Base-by-base conservation (phyloP, 2,113 vertebrate genomes). In the Xenopus laevis region DNA sequence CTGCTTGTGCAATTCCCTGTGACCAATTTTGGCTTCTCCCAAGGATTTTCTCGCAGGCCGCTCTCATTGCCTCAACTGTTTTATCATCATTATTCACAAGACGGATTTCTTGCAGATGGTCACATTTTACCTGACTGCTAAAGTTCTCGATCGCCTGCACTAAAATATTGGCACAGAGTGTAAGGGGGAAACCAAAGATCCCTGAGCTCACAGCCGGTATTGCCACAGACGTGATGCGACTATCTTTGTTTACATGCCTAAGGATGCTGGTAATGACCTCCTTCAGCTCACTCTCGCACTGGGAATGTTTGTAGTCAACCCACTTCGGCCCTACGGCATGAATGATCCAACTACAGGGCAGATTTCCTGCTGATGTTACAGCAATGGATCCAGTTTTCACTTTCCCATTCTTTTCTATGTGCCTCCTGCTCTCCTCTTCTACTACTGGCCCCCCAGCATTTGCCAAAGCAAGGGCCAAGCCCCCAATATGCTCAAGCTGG, bases 191-290 rank as follows among this genome's bases (percentile, higher is more conserved):
- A 53, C 79, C 73, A 78, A 89, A 97, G 78, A 94, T 0, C 9
- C 95, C 95, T 15, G 95, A 97, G 83, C 96, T 96, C 71, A 98
- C 62, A 13, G 95, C 95, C 77, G 96, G 96, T 77, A 98, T 94
- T 65, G 95, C 95, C 79, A 98, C 87, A 62, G 90, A 89, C 0
- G 20, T 21, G 44, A 83, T 80, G 50, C 10, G 0, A 0, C 27
- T 13, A 0, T 0, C 0, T 1, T 0, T 0, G 10, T 11, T 47
- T 10, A 81, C 86, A 0, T 0, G 63, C 0, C 0, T 0, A 47
- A 98, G 83, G 75, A 96, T 86, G 17, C 2, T 91, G 0, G 0
- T 0, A 59, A 97, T 83, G 33, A 83, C 80, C 0, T 0, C 0
- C 7, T 2, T 0, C 62, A 98, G 86, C 0, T 59, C 5, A 0